These are phyloP conservation scores for Bembecia ichneumoniformis DNA, from an alignment of 2,888 invertebrate genomes.

Conservation along the genomic window DNA sequence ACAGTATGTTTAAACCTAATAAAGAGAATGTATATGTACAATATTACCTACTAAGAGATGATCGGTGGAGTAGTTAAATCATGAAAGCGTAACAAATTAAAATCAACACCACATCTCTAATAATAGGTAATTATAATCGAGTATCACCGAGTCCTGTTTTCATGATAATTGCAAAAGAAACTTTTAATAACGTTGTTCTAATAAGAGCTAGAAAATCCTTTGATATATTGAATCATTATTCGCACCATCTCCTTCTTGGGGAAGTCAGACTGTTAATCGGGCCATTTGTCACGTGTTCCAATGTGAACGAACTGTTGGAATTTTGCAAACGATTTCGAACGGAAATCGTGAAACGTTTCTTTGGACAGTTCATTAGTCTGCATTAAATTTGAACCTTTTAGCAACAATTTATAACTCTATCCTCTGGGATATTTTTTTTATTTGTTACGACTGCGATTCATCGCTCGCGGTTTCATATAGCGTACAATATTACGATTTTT, in stretches of 20 bases:
- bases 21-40: too few species aligned
- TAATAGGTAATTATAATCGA: too few species aligned
- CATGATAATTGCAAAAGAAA: too few species aligned
- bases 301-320: conserved; percentile 45
- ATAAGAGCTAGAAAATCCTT: conserved; percentile 59
- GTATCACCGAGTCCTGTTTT: too few species aligned
- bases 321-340: conserved; percentile 31
- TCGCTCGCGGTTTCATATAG: too few species aligned
- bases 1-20: too few species aligned
- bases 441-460: background rate
- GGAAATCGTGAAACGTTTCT: conserved; percentile 6
- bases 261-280: conserved; percentile 63
- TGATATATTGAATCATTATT: conserved; percentile 69
- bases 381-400: background rate
- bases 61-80: too few species aligned
- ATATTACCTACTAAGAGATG: too few species aligned
- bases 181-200: conserved; percentile 28
- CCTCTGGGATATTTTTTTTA: background rate
- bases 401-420: background rate
- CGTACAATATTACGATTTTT: too few species aligned
- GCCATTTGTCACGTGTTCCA: conserved; percentile 65
- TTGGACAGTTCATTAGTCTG: conserved; percentile 6
- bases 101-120: too few species aligned
- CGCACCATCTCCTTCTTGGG: conserved; percentile 55
- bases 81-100: conserved; percentile 7